These are phyloP conservation scores for Microcaecilia unicolor DNA, from an alignment of 2,797 vertebrate species.

Conservation along the genomic window DNA sequence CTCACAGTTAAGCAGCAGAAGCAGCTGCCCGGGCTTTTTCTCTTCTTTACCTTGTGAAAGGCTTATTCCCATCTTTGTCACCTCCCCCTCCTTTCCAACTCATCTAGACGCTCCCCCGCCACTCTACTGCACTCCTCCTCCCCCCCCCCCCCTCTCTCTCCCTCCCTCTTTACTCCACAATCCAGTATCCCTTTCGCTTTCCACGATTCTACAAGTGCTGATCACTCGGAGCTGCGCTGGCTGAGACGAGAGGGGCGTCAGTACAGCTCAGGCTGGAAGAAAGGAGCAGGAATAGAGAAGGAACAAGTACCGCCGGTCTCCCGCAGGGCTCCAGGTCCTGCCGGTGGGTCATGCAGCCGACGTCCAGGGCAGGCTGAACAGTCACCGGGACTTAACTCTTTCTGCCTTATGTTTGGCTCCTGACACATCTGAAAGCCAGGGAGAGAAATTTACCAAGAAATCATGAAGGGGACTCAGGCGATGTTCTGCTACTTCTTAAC, in stretches of 20 bases:
- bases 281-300: conserved; percentile 5
- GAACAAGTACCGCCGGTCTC: conserved; percentile 29
- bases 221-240: conserved; percentile 1
- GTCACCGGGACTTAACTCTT: conserved; percentile 2
- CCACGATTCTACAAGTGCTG: conserved; percentile 14
- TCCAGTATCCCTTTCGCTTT: conserved; percentile 13
- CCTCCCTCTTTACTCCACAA: conserved; percentile 20
- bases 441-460: conserved; percentile 13
- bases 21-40: too few species aligned
- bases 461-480: conserved; percentile 63
- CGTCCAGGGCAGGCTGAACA: too few species aligned
- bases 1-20: too few species aligned
- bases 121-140: conserved; percentile 3
- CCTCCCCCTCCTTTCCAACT: conserved; percentile 15
- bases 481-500: conserved; percentile 81
- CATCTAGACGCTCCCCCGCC: conserved; percentile 28
- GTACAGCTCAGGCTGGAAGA: neutral
- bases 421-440: conserved; percentile 4
- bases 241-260: neutral
- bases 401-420: neutral
- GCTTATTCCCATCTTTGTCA: neutral
- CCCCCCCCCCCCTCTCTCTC: conserved; percentile 10
- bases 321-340: conserved; percentile 26
- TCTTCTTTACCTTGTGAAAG: neutral
- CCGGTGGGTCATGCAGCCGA: too few species aligned